Conservation (phyloP, 1,140 invertebrate genomes). For the Dendroctonus ponderosae region DNA sequence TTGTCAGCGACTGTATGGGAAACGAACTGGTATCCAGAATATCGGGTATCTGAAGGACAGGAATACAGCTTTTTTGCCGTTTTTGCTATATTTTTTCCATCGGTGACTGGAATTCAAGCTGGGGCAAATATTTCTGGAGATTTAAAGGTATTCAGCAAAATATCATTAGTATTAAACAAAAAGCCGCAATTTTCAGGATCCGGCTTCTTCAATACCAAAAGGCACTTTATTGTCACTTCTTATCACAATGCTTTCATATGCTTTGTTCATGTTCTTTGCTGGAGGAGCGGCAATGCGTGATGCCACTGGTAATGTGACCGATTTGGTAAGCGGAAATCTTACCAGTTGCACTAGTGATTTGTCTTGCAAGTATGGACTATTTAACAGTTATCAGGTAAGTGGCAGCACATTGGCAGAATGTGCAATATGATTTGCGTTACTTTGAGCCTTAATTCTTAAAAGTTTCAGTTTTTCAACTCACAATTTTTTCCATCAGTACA, state of each 20-base stretch:
- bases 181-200: slow-evolving; percentile 64
- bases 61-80: slow-evolving; percentile 85
- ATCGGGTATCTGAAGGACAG: slow-evolving; percentile 67
- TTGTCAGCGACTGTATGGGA: slow-evolving; percentile 63
- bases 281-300: slow-evolving; percentile 78
- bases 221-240: slow-evolving; percentile 80
- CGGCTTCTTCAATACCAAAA: slow-evolving; percentile 82
- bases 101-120: slow-evolving; percentile 93
- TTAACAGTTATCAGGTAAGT: slow-evolving; percentile 74
- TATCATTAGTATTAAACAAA: background rate
- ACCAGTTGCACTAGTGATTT: slow-evolving; percentile 55
- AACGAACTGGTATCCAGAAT: slow-evolving; percentile 75
- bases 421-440: no score
- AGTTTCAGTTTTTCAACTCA: no score
- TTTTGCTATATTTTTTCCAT: slow-evolving; percentile 95
- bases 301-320: slow-evolving; percentile 70
- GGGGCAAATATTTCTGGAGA: slow-evolving; percentile 96
- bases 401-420: no score
- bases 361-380: slow-evolving; percentile 69
- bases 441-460: no score
- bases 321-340: slow-evolving; percentile 59
- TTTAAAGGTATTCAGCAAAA: slow-evolving; percentile 66
- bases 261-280: slow-evolving; percentile 78
- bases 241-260: slow-evolving; percentile 81
- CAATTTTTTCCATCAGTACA: no score